Evolutionary conservation across 1,140 invertebrate genomes (phyloP), one percentile per base, ranked within the genome.

Genomic region (Trichonephila inaurata): DNA sequence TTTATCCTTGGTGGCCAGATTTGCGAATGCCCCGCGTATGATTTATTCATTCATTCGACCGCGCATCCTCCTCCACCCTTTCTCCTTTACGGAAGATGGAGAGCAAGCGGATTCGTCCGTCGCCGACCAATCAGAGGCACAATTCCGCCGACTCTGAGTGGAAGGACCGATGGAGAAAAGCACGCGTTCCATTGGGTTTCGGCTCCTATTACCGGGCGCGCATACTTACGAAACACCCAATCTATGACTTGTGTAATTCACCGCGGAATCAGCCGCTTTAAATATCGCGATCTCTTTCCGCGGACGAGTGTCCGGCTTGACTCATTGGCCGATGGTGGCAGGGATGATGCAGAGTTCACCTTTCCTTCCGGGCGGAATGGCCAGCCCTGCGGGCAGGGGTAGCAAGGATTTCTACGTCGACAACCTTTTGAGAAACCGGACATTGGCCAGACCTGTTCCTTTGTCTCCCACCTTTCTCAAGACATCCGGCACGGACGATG

Each of bases 21-120:
- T 85, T 85, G 82, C 82, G 82, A 85, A 44, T 85, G 51, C 44
- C 44, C 64, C 69, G 58, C 33, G 60, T 66, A 85, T 91, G 90
- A 91, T 91, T 91, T 91, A 91, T 91, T 91, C 91, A 92, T 92
- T 72, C 91, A 86, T 92, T 92, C 83, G 62, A 87, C 91, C 82
- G 91, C 91, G 82, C 91, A 69, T 92, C 62, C 33, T 72, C 33
- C 33, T 72, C 21, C 51, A 72, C 21, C 87, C 87, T 28, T 69
- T 89, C 62, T 89, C 24, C 64, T 44, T 10, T 51, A 19, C 89
- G 40, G 44, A 91, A 91, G 89, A 91, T 91, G 77, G 44, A 85
- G 77, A 77, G 81, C 69, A 28, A 18, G 21, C 62, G 61, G 62
- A 72, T 86, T 72, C 40, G 82, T 33, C 62, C 28, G n/a, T 62